A percentile compares a stretch with the other conserved stretches of the same genome.
Evolutionary conservation across 64 coral and sea anemone species (phyloP).

Genomic region (Montipora capricornis): DNA sequence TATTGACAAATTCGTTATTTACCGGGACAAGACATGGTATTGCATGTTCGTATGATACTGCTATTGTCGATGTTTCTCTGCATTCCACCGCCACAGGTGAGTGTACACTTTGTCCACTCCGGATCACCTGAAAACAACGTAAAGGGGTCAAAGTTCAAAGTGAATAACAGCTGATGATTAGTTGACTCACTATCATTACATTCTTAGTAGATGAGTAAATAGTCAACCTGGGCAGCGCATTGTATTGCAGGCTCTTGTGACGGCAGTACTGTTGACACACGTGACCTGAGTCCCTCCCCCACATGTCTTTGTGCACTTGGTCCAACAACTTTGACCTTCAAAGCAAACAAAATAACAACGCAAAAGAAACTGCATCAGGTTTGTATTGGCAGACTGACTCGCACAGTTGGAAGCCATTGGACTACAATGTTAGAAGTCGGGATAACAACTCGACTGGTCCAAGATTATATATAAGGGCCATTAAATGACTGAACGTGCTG

Average conservation of each 20-base stretch:
- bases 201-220: not conserved
- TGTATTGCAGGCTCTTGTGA: conserved; percentile 72
- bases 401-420: no score
- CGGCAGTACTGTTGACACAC: conserved; percentile 18
- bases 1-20: not conserved
- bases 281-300: conserved; percentile 67
- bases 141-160: not conserved
- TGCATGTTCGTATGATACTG: conserved; percentile 58
- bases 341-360: not conserved
- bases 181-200: no score
- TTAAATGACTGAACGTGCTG: no score
- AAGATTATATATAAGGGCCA: no score
- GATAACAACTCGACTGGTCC: no score
- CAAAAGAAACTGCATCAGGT: no score
- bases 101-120: conserved; percentile 65
- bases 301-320: conserved; percentile 62
- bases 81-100: conserved; percentile 69
- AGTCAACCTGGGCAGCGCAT: conserved; percentile 64
- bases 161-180: no score
- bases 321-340: conserved; percentile 51
- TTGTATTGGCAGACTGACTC: no score
- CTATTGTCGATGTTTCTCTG: conserved; percentile 59
- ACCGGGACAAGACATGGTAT: conserved; percentile 74
- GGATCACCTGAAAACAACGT: not conserved
- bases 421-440: no score